phyloP scores from a whole-genome alignment of 2,113 vertebrate species.

The Nothobranchius kuhntae region DNA sequence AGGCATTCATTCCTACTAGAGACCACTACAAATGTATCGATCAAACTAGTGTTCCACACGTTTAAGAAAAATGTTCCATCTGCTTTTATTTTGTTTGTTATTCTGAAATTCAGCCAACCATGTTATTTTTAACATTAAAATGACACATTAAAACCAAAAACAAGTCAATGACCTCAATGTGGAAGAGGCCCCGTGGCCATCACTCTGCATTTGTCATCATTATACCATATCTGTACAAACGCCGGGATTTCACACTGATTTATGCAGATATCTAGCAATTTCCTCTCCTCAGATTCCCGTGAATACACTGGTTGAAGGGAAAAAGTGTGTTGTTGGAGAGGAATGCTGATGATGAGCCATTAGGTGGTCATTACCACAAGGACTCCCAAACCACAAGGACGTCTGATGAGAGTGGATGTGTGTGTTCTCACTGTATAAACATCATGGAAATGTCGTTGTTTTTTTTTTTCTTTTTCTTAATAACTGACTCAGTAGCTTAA shows the following conservation, averaged over 20 bases:
- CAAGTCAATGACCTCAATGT: not conserved
- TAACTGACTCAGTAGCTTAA: slow-evolving; percentile 62
- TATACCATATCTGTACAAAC: slow-evolving; percentile 1
- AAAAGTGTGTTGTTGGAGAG: slow-evolving; percentile 51
- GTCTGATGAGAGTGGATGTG: slow-evolving; percentile 35
- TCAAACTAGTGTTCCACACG: no score
- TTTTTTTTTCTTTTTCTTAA: slow-evolving; percentile 15
- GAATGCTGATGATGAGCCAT: slow-evolving; percentile 68
- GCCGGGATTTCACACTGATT: not conserved
- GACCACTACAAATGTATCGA: no score
- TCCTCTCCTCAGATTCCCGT: slow-evolving; percentile 41
- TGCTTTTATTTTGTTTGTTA: no score
- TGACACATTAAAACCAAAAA: not conserved
- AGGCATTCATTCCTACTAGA: no score
- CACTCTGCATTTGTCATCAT: not conserved
- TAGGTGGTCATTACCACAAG: slow-evolving; percentile 54
- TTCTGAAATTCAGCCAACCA: not conserved
- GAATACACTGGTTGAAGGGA: slow-evolving; percentile 25
- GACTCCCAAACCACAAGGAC: slow-evolving; percentile 47
- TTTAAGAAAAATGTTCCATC: no score
- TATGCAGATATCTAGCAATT: slow-evolving; percentile 55
- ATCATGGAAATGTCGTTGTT: slow-evolving; percentile 46
- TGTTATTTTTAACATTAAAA: not conserved
- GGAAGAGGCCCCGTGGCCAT: not conserved
- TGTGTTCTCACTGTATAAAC: slow-evolving; percentile 36